Evolutionary conservation across 2,797 vertebrate genomes (phyloP).

Genomic region (Scolopax bukidnonensis): DNA sequence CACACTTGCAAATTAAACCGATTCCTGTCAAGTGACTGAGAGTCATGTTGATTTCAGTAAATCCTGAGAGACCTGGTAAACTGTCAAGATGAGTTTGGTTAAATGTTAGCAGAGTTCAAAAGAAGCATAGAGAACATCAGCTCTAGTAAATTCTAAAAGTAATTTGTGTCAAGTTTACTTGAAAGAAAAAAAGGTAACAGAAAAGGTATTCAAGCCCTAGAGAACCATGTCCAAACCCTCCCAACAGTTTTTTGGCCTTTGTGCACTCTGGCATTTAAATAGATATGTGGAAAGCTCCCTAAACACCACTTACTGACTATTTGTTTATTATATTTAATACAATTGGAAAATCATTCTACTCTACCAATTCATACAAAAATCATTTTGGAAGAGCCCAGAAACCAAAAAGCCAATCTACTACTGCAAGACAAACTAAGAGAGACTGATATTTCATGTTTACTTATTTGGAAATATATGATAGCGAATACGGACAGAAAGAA

Average conservation of each 20-base stretch:
- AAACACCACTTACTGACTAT: neutral
- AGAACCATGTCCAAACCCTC: neutral
- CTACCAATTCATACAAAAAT: neutral
- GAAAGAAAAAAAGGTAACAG: neutral
- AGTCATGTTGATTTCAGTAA: conserved; percentile 7
- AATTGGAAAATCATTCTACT: neutral
- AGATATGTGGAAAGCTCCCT: neutral
- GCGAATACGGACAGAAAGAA: neutral
- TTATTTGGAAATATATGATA: neutral
- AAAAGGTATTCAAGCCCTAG: neutral
- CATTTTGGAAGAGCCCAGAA: neutral
- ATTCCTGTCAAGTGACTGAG: neutral
- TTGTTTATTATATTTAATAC: neutral
- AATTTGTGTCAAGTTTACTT: conserved; percentile 12
- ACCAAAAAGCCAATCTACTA: neutral
- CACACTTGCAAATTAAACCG: conserved; percentile 50
- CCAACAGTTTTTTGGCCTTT: neutral
- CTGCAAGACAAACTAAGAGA: neutral
- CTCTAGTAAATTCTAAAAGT: conserved; percentile 12
- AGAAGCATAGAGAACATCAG: conserved; percentile 6
- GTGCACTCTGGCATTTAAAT: neutral
- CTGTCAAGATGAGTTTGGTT: conserved; percentile 44
- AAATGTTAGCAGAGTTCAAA: conserved; percentile 35
- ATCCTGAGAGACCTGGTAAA: conserved; percentile 25
- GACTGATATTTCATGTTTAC: neutral